phyloP scores from a whole-genome alignment of 2,113 vertebrate species.

The Orycteropus afer region DNA sequence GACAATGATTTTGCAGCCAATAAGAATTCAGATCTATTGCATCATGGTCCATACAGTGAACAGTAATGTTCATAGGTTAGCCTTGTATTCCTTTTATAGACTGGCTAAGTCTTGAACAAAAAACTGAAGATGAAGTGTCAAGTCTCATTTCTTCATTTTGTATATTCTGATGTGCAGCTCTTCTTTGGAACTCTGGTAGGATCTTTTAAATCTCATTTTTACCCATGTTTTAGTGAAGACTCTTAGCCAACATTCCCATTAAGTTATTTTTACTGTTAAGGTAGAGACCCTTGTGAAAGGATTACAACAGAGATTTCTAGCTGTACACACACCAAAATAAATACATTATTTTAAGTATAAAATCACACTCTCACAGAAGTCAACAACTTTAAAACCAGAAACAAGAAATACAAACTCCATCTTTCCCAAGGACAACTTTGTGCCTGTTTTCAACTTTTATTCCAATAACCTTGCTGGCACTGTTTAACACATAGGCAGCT shows the following conservation, averaged over 20 bases:
- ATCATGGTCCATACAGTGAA: neutral
- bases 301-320: slow-evolving; percentile 52
- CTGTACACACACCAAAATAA: slow-evolving; percentile 65
- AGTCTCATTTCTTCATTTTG: neutral
- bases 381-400: slow-evolving; percentile 33
- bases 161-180: neutral
- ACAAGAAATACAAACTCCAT: neutral
- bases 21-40: neutral
- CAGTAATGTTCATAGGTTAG: neutral
- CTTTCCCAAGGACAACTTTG: neutral
- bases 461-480: neutral
- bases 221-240: neutral
- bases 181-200: neutral
- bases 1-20: neutral
- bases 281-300: neutral
- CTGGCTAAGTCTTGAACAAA: neutral
- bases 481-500: neutral
- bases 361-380: slow-evolving; percentile 64
- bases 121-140: neutral
- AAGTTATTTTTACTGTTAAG: slow-evolving; percentile 28
- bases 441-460: neutral
- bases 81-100: neutral
- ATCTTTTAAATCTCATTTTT: neutral
- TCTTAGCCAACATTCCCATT: neutral
- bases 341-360: slow-evolving; percentile 72